A percentile compares a stretch with the other conserved stretches of the same genome.
Conservation (phyloP, 2,888 invertebrate species). For the Vesta saturnalis region DNA sequence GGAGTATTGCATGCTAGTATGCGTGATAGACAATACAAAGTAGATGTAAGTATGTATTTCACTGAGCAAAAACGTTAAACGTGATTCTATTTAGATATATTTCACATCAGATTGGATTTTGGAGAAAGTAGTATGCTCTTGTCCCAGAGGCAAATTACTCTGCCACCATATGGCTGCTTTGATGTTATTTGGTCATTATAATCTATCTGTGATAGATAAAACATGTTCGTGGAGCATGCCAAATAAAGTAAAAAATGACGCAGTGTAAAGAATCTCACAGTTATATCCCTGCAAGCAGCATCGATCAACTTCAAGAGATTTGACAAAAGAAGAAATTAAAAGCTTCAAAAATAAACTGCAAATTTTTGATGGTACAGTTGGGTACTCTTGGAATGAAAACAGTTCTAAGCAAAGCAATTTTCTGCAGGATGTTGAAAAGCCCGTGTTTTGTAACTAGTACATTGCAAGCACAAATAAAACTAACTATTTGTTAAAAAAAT, state of each 20-base stretch:
- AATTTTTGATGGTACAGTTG: background rate
- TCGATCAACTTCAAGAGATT: background rate
- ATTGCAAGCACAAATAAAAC: background rate
- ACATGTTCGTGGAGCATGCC: background rate
- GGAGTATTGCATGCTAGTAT: slow-evolving; percentile 1
- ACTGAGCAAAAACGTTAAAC: background rate
- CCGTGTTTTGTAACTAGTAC: background rate
- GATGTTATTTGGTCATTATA: slow-evolving; percentile 5
- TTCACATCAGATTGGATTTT: background rate
- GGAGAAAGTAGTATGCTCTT: background rate
- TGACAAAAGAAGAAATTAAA: background rate
- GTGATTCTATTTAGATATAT: background rate
- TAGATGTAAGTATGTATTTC: slow-evolving; percentile 4
- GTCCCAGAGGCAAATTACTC: background rate
- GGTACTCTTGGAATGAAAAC: background rate
- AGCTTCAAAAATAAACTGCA: background rate
- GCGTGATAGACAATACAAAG: background rate
- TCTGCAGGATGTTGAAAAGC: background rate
- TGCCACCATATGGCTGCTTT: slow-evolving; percentile 9
- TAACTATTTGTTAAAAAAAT: background rate
- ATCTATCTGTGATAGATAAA: slow-evolving; percentile 5
- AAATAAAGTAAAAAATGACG: background rate
- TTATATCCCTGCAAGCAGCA: background rate
- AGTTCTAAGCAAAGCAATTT: slow-evolving; percentile 3
- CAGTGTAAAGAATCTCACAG: background rate